Base-by-base conservation (phyloP, 2,113 vertebrate species). In the Apeltes quadracus region DNA sequence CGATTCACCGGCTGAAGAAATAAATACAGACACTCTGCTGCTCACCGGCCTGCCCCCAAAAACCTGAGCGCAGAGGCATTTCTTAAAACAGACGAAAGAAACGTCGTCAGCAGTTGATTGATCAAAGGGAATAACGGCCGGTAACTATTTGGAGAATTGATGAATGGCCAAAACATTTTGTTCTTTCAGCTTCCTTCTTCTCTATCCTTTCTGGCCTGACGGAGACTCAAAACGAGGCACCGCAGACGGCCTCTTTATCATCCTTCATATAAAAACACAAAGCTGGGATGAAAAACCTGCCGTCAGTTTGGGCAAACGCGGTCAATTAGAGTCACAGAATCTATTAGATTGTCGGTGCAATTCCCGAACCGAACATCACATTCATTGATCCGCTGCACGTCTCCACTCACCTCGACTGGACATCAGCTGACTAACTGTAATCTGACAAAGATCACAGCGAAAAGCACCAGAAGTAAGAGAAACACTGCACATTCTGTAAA, bases 1-100 rank as follows among this genome's bases (percentile, higher is more conserved):
- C 44, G 71, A 72, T 72, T 84, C 62, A 67, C 22, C 7, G 7
- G 27, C 25, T 34, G 16, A 25, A 58, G n/a, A 50, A 27, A 27
- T 48, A 70, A 20, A 2, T 23, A 4, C 2, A 25, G 6, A 53
- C 14, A 14, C 50, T 53, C 43, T 38, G 10, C 15, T 57, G 8
- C 56, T 61, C 23, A 44, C 20, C 46, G 50, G 39, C 25, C 36
- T 61, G 29, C 56, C 50, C 25, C 14, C 25, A 59, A 50, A 56
- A 36, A 64, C 25, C 39, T 25, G 12, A 22, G 3, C 38, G 22
- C 4, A n/a, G n/a, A 46, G 38, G 16, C 1, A 10, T 6, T n/a
- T 18, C 51, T 32, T 38, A 10, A 36, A 48, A 38, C 1, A 25
- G 43, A 20, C 23, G 0, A 58, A 54, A 61, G 16, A 34, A 41